Base-by-base conservation (phyloP, 1,140 invertebrate species). In the Drosophila hydei region DNA sequence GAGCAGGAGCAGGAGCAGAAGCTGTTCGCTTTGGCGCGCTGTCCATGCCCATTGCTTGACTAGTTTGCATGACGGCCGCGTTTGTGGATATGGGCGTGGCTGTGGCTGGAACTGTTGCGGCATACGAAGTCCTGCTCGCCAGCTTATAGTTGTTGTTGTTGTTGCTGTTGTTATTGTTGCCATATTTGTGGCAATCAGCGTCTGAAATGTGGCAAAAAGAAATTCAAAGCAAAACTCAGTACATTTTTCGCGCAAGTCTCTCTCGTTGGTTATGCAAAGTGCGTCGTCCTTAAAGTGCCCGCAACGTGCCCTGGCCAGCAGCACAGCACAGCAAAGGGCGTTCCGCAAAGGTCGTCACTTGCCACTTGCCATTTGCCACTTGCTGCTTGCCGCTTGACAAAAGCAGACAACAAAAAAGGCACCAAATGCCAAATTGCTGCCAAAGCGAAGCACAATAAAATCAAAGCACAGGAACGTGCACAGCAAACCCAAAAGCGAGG, bases 161-260 rank as follows among this genome's bases (percentile, higher is more conserved):
- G 14, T 43, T 61, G 47, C 43, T 67, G 65, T 12, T 67, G 25
- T 61, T 78, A 73, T 59, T 77, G 85, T 75, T 79, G 85, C 85
- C 72, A 78, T 81, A 58, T 71, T 91, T 81, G 84, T 90, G 71
- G 80, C 88, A 67, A 83, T 80, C 68, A 85, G 77, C 72, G 88
- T 91, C 70, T 92, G 90, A 18, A 84, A 87, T 59, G 50, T 60
- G 68, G 47, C 60, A 73, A 72, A 42, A 42, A 33, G 11, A 45
- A 65, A 76, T 68, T 70, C 69, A 64, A 50, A 64, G 47, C 16
- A 42, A 73, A 77, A 85, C 69, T 74, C 62, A 79, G 42, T 54
- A 16, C 70, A 75, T 61, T 68, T 38, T 79, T 72, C 7, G 69
- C 50, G 60, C 61, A 14, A 11, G n/a, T 8, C 27, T 30, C 27